Base-by-base conservation (phyloP, 2,888 invertebrate species). In the Macrophya alboannulata region DNA sequence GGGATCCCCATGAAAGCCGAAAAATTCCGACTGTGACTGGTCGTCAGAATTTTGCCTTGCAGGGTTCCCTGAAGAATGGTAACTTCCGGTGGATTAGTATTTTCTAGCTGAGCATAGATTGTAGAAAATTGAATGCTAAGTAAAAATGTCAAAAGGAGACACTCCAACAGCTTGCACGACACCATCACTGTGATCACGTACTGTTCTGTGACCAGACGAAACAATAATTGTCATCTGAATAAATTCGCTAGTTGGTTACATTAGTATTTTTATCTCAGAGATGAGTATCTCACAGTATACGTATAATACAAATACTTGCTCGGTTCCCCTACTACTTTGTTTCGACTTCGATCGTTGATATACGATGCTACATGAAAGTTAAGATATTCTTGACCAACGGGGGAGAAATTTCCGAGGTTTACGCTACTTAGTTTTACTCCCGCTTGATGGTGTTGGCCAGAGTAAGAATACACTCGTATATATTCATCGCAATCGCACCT, bases 51-150 rank as follows among this genome's bases (percentile, higher is more conserved):
- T 55, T n/a, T 55, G 55, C 55, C 55, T n/a, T 6, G n/a, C n/a
- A 55, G 55, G 17, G 55, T 17, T 55, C 55, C 55, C 55, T 55
- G 55, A n/a, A n/a, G n/a, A n/a, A 55, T n/a, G 55, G 55, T 55
- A 17, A 55, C 55, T 55, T 55, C n/a, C 6, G 55, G 17, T n/a
- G 17, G 55, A n/a, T 17, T n/a, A n/a, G 17, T 55, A 55, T 55
- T 55, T 55, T 6, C 55, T 8, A 55, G n/a, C n/a, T 55, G 51
- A 51, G 51, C 51, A 51, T 51, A 51, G 51, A 17, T 51, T 8
- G 51, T n/a, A 55, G 55, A 55, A 55, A 55, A 55, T 55, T 55
- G 55, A n/a, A n/a, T n/a, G 55, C 55, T n/a, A 8, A 55, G n/a
- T 55, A 55, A n/a, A n/a, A 55, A n/a, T n/a, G 55, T 55, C 6